Evolutionary conservation across 2,113 vertebrate genomes (phyloP).

Genomic region (Zosterops borbonicus): DNA sequence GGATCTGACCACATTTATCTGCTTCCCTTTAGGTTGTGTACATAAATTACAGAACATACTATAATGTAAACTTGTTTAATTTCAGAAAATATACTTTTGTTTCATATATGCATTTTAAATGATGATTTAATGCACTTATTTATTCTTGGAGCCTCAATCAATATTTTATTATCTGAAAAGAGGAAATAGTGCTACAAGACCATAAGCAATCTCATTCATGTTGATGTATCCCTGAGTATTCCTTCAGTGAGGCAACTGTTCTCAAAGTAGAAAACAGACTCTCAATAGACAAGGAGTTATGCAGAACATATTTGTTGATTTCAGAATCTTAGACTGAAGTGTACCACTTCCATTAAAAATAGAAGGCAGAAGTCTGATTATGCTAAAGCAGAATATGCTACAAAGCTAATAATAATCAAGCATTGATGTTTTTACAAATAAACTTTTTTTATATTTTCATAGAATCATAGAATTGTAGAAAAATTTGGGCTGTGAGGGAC

Average conservation of each 20-base stretch:
- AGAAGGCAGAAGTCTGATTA: neutral
- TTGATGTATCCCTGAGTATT: neutral
- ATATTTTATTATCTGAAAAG: neutral
- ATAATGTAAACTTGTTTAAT: neutral
- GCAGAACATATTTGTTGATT: neutral
- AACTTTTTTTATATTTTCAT: neutral
- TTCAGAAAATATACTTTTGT: neutral
- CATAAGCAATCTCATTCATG: neutral
- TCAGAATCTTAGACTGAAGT: neutral
- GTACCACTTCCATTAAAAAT: neutral
- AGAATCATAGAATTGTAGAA: neutral
- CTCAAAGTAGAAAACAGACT: neutral
- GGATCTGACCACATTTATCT: neutral
- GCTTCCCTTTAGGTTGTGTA: neutral
- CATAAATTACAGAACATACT: neutral
- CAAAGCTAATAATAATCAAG: neutral
- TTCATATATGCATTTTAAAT: neutral
- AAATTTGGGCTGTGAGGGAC: neutral
- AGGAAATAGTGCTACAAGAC: neutral
- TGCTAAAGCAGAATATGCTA: neutral
- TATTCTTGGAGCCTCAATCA: rapidly evolving
- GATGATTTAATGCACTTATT: neutral
- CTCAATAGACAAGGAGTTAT: neutral
- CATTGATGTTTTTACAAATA: neutral
- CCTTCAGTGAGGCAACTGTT: neutral